Evolutionary conservation across 2,113 vertebrate species (phyloP), one percentile per base, ranked within the genome.

Genomic region (Bubo bubo): DNA sequence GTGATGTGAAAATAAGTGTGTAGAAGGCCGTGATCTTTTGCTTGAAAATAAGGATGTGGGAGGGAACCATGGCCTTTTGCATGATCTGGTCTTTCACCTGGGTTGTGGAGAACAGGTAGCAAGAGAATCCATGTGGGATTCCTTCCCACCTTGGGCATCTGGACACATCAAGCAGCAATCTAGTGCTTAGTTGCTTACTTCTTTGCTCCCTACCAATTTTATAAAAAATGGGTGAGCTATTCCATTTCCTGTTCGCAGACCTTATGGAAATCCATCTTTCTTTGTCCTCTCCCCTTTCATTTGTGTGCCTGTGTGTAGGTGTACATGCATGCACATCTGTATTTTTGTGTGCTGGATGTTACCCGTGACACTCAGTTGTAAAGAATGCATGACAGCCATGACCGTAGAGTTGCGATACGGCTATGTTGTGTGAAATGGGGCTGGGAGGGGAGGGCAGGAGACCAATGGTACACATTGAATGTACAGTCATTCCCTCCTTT

Each of bases 401-500:
- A 91, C 75, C 43, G 12, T 34, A 59, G 92, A 63, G 85, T 73
- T 77, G 86, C 67, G 97, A 96, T 88, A 93, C 5, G 67, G 92
- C 90, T 96, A 15, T 60, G 56, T 53, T 83, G 82, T 95, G 95
- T 93, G 82, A 97, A 96, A 95, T 88, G 93, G 95, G 79, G 47
- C 93, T 94, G 77, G 81, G 50, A 80, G 70, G 83, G 92, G 84
- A 82, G 84, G 75, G 66, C 1, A 7, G 85, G 91, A 80, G 93
- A 93, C 87, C 56, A 14, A 15, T n/a, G 86, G 89, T 93, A 80
- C 95, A 93, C 94, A 84, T 17, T 66, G 95, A 95, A 94, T 74
- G 92, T 97, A 96, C 97, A 98, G 95, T 98, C 98, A 98, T 98
- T 98, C 97, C 86, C 88, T 96, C 95, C 95, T 97, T 87, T 73